Conservation (phyloP, 2,888 invertebrate species). For the Rutpela maculata region DNA sequence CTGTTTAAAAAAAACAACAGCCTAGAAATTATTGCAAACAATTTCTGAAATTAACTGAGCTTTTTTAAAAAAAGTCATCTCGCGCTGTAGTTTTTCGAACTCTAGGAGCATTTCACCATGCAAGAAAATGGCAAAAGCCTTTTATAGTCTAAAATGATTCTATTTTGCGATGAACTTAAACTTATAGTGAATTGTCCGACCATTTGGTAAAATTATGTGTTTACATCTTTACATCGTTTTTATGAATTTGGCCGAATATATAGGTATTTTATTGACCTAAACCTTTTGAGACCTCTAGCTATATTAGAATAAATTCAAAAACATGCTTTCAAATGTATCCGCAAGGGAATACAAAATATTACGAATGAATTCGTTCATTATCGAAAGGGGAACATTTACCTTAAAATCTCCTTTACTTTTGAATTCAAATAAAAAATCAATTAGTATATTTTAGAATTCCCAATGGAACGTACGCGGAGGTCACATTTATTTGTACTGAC, state of each 20-base stretch:
- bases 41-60: no score
- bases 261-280: constrained; percentile 29
- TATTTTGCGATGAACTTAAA: no score
- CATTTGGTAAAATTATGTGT: background rate
- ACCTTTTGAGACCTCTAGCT: constrained; percentile 35
- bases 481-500: background rate
- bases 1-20: no score
- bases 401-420: constrained; percentile 24
- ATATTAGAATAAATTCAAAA: constrained; percentile 33
- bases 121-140: no score
- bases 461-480: background rate
- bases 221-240: background rate
- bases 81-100: no score
- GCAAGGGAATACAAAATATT: constrained; percentile 32
- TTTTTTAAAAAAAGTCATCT: no score
- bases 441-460: constrained; percentile 21
- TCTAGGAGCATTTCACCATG: no score
- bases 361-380: constrained; percentile 34
- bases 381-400: constrained; percentile 20
- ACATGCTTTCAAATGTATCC: constrained; percentile 32
- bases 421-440: constrained; percentile 32
- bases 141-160: no score
- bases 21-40: no score
- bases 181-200: no score
- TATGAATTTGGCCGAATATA: constrained; percentile 10